Base-by-base conservation (phyloP, 2,797 vertebrate genomes). In the Megalops cyprinoides region DNA sequence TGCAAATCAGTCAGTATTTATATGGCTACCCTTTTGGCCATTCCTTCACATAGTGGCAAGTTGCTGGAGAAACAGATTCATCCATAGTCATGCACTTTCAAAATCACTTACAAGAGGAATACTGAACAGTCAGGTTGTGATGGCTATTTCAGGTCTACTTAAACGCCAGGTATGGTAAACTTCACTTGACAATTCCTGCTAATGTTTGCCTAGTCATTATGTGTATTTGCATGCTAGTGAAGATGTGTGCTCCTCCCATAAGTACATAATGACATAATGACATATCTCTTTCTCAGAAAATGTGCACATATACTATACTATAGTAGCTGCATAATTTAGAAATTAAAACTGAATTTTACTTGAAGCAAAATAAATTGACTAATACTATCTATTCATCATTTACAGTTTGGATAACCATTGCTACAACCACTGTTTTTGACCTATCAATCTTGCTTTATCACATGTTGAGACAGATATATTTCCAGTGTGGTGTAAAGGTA, bases 1-100 rank as follows among this genome's bases (percentile, higher is more conserved):
- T 69, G 34, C 82, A 80, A 83, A 83, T 83, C 3, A 73, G 49
- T 49, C 44, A 9, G 6, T 69, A 69, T 39, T 69, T 69, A 69
- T 42, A 69, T 69, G 37, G 65, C 4, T 42, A 25, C 9, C 39
- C 2, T 69, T 69, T 69, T 28, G 31, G 4, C 65, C 9, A 23
- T 42, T 42, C 25, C 65, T 20, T 42, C 34, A 69, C 65, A n/a
- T 23, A 42, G 6, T 28, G 20, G 9, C 1, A 42, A 12, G 34
- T 6, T 69, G 18, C 18, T 10, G 7, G 37, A 69, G 6, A 39
- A 23, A 65, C 9, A 42, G 65, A 7, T 69, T 39, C 34, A 69
- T 9, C 28, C 14, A 7, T 62, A 1, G n/a, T 60, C n/a, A 31
- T 10, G 31, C 10, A 65, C 18, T 65, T 65, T 31, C 7, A 67